Conservation (phyloP, 2,113 vertebrate species). For the Semnornis frantzii region DNA sequence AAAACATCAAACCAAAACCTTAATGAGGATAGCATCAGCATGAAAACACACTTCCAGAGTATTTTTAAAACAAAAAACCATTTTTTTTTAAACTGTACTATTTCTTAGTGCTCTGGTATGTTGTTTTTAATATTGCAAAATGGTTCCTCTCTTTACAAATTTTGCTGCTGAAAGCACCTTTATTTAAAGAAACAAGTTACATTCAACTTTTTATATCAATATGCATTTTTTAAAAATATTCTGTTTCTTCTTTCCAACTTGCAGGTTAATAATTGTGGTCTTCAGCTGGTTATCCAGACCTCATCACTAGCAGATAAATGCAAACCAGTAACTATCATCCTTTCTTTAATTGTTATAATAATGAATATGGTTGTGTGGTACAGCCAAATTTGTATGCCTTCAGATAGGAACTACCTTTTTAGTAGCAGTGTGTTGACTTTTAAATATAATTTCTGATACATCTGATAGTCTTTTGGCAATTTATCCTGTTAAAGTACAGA, state of each 20-base stretch:
- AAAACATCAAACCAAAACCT: no score
- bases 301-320: slow-evolving; percentile 75
- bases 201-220: background rate
- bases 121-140: background rate
- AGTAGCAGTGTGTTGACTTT: background rate
- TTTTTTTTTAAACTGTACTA: no score
- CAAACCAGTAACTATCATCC: slow-evolving; percentile 73
- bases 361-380: background rate
- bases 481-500: accelerated
- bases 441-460: background rate
- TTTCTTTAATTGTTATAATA: background rate
- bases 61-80: background rate
- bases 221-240: accelerated
- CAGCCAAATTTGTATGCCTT: background rate
- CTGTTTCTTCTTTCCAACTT: background rate
- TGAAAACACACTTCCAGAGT: accelerated
- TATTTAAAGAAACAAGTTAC: background rate
- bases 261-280: slow-evolving; percentile 74
- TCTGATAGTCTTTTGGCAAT: background rate
- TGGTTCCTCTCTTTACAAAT: background rate
- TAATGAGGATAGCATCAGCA: accelerated
- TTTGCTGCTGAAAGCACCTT: background rate
- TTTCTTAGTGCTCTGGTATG: background rate
- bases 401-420: background rate
- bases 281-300: slow-evolving; percentile 82